Evolutionary conservation across 2,888 invertebrate genomes (phyloP).

Genomic region (Shargacucullia verbasci): DNA sequence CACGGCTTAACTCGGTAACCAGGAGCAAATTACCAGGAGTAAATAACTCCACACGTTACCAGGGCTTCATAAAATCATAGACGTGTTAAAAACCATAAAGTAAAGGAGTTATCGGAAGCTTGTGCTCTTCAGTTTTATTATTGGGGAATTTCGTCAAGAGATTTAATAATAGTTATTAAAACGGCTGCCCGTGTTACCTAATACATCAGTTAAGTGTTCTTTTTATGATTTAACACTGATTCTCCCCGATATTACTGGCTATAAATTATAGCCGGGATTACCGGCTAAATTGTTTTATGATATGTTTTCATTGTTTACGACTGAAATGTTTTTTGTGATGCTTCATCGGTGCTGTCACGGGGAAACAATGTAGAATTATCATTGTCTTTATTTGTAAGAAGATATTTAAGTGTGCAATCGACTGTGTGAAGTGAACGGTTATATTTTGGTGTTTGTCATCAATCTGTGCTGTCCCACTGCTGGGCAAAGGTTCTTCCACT

Average conservation of each 20-base stretch:
- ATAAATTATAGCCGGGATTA: constrained; percentile 82
- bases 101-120: constrained; percentile 63
- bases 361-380: constrained; percentile 10
- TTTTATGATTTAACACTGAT: constrained; percentile 87
- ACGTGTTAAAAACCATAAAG: constrained; percentile 64
- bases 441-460: too few relatives aligned
- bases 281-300: constrained; percentile 85
- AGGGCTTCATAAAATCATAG: constrained; percentile 64
- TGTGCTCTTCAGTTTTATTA: constrained; percentile 72
- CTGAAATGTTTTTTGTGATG: constrained; percentile 53
- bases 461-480: too few relatives aligned
- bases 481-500: too few relatives aligned
- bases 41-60: constrained; percentile 50
- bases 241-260: constrained; percentile 80
- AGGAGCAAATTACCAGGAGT: constrained; percentile 51
- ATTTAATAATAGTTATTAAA: constrained; percentile 87
- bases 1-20: constrained; percentile 27
- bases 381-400: constrained; percentile 14
- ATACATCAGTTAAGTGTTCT: constrained; percentile 83
- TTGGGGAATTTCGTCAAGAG: constrained; percentile 81
- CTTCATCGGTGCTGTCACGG: constrained; percentile 54
- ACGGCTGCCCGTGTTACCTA: constrained; percentile 81
- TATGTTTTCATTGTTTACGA: constrained; percentile 77
- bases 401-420: constrained; percentile 19
- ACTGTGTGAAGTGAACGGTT: constrained; percentile 70